phyloP scores from a whole-genome alignment of 53 echinoderm and acorn worm species.

The Antedon mediterranea region DNA sequence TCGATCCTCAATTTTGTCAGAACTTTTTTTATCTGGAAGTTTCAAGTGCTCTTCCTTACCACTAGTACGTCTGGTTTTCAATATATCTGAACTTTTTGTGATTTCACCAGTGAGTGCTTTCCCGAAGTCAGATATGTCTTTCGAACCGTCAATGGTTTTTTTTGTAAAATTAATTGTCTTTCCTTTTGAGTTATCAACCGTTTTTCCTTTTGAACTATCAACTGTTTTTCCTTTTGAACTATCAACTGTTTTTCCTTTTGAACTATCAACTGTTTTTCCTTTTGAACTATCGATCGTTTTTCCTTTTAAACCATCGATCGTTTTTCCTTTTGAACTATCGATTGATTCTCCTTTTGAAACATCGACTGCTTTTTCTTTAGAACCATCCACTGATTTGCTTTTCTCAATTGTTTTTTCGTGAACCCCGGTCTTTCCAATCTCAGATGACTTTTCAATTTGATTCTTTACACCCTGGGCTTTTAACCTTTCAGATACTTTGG shows the following conservation, averaged over 20 bases:
- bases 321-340: too few relatives aligned
- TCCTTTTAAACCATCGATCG: neutral
- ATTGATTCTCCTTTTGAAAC: too few relatives aligned
- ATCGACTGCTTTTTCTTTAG: too few relatives aligned
- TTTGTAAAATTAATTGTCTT: too few relatives aligned
- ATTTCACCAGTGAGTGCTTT: neutral
- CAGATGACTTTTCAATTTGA: neutral
- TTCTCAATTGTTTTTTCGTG: neutral
- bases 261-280: neutral
- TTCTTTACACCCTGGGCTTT: slow-evolving; percentile 2
- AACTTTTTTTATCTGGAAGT: neutral
- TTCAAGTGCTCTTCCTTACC: neutral
- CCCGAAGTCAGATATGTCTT: neutral
- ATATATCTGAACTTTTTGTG: neutral
- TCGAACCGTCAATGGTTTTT: neutral
- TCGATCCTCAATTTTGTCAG: neutral
- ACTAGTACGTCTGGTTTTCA: neutral
- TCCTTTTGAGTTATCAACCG: too few relatives aligned
- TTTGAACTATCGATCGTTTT: neutral
- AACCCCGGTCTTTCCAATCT: neutral
- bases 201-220: too few relatives aligned
- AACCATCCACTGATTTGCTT: neutral
- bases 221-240: too few relatives aligned
- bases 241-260: neutral
- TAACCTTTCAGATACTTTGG: neutral